Base-by-base conservation (phyloP, 1,140 invertebrate species). In the Drosophila sucinea region DNA sequence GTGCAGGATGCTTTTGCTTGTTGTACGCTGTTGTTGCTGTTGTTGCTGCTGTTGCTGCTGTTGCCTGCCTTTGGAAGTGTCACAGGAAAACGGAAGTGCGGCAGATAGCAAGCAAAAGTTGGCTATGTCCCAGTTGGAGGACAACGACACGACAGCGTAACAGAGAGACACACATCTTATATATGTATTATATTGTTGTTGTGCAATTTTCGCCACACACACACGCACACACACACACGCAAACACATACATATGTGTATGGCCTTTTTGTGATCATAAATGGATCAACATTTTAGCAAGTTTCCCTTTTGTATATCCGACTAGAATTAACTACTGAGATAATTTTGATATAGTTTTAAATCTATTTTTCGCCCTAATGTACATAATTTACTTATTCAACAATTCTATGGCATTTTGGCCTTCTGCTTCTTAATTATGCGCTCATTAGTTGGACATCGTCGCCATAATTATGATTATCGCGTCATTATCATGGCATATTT, bases 41-140 rank as follows among this genome's bases (percentile, higher is more conserved):
- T 73, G 60, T 27, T 57, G 17, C 2, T 33, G 55, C 17, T 57
- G 32, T 17, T 40, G 40, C 35, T 44, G 62, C 25, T 60, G 60
- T 40, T 71, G 61, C 29, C 60, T 54, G 38, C 30, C 47, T 60
- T 82, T 58, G 83, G 83, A 89, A 87, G 83, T 86, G 84, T 86
- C 79, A 83, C 83, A 71, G 83, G 84, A 86, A 86, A 77, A 79
- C 77, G 83, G 83, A 86, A 87, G 83, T 87, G 83, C 83, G 83
- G 84, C 84, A 87, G 83, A 87, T 87, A 87, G 84, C 79, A 87
- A 70, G 79, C 67, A 76, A 67, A 77, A 78, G 76, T 78, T 78
- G 75, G 74, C 75, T 77, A 58, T 61, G 73, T 77, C 73, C 73
- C 73, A 77, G 73, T 77, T 77, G 60, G 40, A 77, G 73, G 66